Percentiles rank a stretch among this genome's conserved stretches.
Conservation (phyloP, 2,888 invertebrate species). For the Tupiocoris notatus region DNA sequence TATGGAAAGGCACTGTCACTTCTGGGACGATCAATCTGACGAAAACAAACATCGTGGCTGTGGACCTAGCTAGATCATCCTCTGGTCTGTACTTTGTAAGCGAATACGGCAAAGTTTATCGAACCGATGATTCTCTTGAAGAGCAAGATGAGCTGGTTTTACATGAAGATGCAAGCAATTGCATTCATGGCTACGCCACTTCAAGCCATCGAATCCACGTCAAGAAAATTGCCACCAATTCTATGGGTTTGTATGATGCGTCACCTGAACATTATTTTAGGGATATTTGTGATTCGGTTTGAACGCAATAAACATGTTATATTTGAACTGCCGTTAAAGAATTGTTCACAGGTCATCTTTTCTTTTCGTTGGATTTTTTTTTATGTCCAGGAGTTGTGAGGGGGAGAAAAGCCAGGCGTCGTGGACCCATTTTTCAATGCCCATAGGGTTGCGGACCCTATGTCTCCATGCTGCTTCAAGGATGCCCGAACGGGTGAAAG, state of each 20-base stretch:
- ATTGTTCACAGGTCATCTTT: no score
- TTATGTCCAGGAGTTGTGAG: no score
- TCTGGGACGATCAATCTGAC: slow-evolving; percentile 51
- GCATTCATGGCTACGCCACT: slow-evolving; percentile 66
- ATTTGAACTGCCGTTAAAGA: no score
- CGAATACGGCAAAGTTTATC: slow-evolving; percentile 62
- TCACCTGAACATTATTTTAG: no score
- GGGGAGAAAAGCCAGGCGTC: no score
- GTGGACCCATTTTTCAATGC: no score
- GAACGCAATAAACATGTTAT: no score
- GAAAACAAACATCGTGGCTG: slow-evolving; percentile 59
- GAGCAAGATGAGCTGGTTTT: slow-evolving; percentile 63
- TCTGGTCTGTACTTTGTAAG: slow-evolving; percentile 63
- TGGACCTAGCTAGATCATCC: slow-evolving; percentile 65
- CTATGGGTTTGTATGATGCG: slow-evolving; percentile 54
- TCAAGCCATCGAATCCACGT: slow-evolving; percentile 64
- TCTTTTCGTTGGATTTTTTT: no score
- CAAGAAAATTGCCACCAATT: slow-evolving; percentile 62
- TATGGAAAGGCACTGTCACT: slow-evolving; percentile 37
- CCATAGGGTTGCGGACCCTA: no score
- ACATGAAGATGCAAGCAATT: slow-evolving; percentile 65
- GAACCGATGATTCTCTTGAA: slow-evolving; percentile 59
- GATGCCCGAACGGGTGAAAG: no score
- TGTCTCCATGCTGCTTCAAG: no score
- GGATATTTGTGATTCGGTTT: no score